Conservation (phyloP, 2,797 vertebrate genomes). For the Sylvia borin region DNA sequence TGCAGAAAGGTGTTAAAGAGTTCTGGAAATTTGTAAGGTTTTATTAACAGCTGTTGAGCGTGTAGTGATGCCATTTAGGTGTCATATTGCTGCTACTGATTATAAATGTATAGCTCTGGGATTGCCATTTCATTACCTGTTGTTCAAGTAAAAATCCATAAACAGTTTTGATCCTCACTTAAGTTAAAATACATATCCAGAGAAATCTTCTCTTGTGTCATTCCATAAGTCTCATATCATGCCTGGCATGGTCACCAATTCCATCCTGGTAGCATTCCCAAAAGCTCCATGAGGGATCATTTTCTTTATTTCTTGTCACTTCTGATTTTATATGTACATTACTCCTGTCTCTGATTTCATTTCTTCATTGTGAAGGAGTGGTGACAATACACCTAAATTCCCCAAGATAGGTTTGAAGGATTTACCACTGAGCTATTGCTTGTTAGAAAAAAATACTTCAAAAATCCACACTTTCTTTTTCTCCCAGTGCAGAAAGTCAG, state of each 20-base stretch:
- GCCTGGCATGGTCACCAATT: not conserved
- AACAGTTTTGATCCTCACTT: not conserved
- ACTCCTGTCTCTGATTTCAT: not conserved
- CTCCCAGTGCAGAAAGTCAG: not conserved
- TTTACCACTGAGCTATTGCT: not conserved
- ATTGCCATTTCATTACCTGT: not conserved
- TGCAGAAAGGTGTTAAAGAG: not conserved
- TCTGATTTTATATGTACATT: not conserved
- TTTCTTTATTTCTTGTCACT: not conserved
- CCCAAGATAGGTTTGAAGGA: not conserved
- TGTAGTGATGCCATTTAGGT: not conserved
- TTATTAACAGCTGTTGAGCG: not conserved
- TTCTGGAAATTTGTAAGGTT: not conserved
- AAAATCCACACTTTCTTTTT: not conserved
- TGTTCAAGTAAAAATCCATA: not conserved
- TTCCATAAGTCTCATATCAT: not conserved
- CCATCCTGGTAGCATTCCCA: not conserved
- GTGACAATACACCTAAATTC: not conserved
- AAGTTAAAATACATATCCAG: not conserved
- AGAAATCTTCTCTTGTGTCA: not conserved
- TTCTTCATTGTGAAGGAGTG: not conserved
- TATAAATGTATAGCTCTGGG: not conserved
- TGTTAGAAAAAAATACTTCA: not conserved
- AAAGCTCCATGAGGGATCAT: not conserved
- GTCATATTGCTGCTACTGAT: not conserved